A percentile compares a stretch with the other conserved stretches of the same genome.
These are phyloP conservation scores for Chironomus riparius DNA, from an alignment of 2,888 invertebrate genomes.

Conservation along the genomic window DNA sequence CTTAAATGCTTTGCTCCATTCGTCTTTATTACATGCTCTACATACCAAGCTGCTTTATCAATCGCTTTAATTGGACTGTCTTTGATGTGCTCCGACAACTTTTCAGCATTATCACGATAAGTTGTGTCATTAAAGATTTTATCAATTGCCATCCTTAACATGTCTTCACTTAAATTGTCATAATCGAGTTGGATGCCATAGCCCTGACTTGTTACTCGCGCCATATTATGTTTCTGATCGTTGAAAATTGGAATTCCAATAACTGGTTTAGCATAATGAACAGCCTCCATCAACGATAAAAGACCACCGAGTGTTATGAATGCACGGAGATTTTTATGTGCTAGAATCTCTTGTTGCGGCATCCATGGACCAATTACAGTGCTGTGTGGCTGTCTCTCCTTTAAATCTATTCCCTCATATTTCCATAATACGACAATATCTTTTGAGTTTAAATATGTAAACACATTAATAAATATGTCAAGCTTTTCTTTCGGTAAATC, in stretches of 20 bases:
- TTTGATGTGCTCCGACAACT: constrained; percentile 32
- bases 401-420: constrained; percentile 42
- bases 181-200: constrained; percentile 39
- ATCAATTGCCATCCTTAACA: constrained; percentile 38
- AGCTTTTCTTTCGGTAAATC: constrained; percentile 39
- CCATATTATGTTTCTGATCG: constrained; percentile 45
- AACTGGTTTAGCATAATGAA: constrained; percentile 44
- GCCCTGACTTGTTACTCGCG: constrained; percentile 41
- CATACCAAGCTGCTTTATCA: constrained; percentile 36
- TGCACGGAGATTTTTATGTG: constrained; percentile 47
- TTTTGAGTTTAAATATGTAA: constrained; percentile 28
- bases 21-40: constrained; percentile 38
- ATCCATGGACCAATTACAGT: constrained; percentile 40
- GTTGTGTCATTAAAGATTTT: constrained; percentile 38
- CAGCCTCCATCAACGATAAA: constrained; percentile 48
- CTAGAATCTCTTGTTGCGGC: constrained; percentile 41
- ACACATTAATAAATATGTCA: constrained; percentile 35
- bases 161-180: constrained; percentile 40
- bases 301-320: constrained; percentile 53
- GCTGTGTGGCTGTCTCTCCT: constrained; percentile 38
- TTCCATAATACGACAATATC: constrained; percentile 43
- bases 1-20: constrained; percentile 38
- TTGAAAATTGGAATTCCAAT: constrained; percentile 46
- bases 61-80: constrained; percentile 33
- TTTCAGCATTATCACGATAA: constrained; percentile 32